phyloP scores from a whole-genome alignment of 2,888 invertebrate genomes.

The Graphium colonna region DNA sequence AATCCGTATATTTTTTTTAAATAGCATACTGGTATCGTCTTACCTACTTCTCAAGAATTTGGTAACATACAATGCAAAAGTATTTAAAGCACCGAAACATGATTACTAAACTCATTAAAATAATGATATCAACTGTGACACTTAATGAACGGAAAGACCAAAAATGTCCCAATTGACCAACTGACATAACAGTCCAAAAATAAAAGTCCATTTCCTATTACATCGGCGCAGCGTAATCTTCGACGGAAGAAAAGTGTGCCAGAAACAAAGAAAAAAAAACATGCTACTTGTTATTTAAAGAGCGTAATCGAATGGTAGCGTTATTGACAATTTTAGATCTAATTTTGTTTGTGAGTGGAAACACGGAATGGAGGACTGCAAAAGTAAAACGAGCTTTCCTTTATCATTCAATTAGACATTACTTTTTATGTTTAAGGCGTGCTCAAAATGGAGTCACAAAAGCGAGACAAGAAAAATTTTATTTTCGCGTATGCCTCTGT shows the following conservation, averaged over 20 bases:
- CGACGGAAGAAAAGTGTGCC: constrained; percentile 59
- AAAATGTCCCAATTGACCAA: background rate
- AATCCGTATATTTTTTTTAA: too few species aligned
- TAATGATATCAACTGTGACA: too few species aligned
- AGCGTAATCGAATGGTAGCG: constrained; percentile 9
- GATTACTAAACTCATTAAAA: too few species aligned
- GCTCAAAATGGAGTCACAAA: background rate
- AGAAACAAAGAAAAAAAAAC: constrained; percentile 52
- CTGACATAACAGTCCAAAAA: constrained; percentile 27
- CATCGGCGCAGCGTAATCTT: constrained; percentile 57
- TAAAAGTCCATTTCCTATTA: constrained; percentile 46
- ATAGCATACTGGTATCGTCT: too few species aligned
- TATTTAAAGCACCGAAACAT: too few species aligned
- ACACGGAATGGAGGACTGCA: constrained; percentile 3
- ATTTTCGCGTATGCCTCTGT: too few species aligned
- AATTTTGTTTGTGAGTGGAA: constrained; percentile 8
- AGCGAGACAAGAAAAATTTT: too few species aligned
- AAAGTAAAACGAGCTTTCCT: constrained; percentile 14
- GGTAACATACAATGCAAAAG: too few species aligned
- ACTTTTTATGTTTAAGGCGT: constrained; percentile 15
- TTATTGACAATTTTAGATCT: constrained; percentile 16
- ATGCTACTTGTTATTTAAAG: constrained; percentile 22
- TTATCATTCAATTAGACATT: constrained; percentile 22
- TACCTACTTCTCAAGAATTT: too few species aligned
- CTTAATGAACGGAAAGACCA: too few species aligned